Base-by-base conservation (phyloP, 1,140 invertebrate species). In the Venustaconcha ellipsiformis region DNA sequence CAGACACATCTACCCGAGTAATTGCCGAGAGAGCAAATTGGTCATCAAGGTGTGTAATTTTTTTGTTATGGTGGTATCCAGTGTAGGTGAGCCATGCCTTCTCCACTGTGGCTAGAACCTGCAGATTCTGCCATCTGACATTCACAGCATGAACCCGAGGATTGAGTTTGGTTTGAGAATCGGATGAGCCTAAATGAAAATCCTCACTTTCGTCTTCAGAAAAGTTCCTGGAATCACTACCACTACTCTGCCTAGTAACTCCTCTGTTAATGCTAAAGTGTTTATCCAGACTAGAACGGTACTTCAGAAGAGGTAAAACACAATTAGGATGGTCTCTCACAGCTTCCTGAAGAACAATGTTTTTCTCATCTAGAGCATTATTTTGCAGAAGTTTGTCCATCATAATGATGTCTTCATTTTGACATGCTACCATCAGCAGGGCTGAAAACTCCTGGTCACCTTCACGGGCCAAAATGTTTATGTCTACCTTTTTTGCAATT, bases 1-100 rank as follows among this genome's bases (percentile, higher is more conserved):
- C 94, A 4, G 97, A 98, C 17, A 99, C 92, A 89, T 99, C 98
- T 13, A 99, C 91, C 60, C 97, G 92, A 0, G 98, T 99, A 26
- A 99, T 95, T 0, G 97, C 96, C 80, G 94, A 94, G 1, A 99
- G 89, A 0, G 95, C 37, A 95, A 90, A 77, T 93, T 92, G 59
- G n/a, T 60, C 73, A 12, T 83, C 73, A 15, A 81, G 57, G 26
- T 57, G 79, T 2, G 60, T 65, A 57, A 87, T 63, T 11, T 74
- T 20, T n/a, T 81, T 80, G 67, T 88, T 88, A 68, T 84, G 80
- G 30, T 86, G 70, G 63, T 81, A 67, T 17, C 84, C 81, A 60
- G 83, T 71, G 78, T 93, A 93, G 76, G 93, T 87, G 14, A 99
- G 87, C 96, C 97, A 99, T 68, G 95, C 93, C 56, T 94, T 92